phyloP scores from a whole-genome alignment of 2,797 vertebrate species.

The Meriones psammophilus region DNA sequence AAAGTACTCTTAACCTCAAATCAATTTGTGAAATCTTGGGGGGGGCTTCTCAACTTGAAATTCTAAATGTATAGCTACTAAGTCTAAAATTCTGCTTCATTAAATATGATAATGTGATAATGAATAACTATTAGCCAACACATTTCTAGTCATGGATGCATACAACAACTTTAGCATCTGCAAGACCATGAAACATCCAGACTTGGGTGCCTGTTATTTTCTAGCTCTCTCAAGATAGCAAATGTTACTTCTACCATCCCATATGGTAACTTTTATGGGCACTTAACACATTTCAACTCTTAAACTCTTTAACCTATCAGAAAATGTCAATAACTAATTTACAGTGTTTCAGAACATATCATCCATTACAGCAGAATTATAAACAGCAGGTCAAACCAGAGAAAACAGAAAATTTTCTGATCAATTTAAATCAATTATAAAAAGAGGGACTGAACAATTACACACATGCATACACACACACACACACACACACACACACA shows the following conservation, averaged over 20 bases:
- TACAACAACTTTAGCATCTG: neutral
- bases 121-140: neutral
- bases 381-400: neutral
- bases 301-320: neutral
- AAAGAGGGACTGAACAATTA: neutral
- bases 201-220: constrained; percentile 20
- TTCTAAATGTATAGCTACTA: neutral
- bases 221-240: neutral
- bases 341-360: neutral
- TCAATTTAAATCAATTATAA: neutral
- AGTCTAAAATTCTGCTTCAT: constrained; percentile 19
- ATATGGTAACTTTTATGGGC: neutral
- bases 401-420: neutral
- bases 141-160: constrained; percentile 3
- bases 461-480: neutral
- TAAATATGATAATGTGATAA: neutral
- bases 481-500: neutral
- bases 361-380: neutral
- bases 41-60: neutral
- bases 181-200: neutral
- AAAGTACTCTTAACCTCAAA: neutral
- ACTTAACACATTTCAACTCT: constrained; percentile 23
- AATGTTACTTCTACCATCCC: neutral
- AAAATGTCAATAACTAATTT: neutral
- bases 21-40: neutral